Conservation (phyloP, 2,797 vertebrate genomes). For the Sparidentex hasta region DNA sequence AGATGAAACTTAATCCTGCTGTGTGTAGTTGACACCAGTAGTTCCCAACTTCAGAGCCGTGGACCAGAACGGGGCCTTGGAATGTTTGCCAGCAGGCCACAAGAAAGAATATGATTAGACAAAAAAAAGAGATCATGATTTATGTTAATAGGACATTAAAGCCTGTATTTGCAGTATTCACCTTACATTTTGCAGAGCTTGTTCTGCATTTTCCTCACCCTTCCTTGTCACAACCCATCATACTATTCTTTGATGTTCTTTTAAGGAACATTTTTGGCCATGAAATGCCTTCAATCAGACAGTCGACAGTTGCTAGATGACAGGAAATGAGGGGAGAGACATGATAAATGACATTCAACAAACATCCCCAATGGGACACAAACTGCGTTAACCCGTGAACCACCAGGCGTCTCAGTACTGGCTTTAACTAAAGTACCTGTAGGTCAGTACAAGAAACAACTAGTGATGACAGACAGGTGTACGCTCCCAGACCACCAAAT, state of each 20-base stretch:
- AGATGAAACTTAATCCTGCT: background rate
- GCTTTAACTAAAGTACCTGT: background rate
- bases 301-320: background rate
- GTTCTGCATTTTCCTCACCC: constrained; percentile 10
- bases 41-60: background rate
- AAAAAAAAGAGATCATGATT: background rate
- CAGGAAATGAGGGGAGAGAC: constrained; percentile 6
- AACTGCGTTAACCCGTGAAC: background rate
- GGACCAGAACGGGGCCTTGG: background rate
- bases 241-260: background rate
- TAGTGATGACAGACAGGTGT: background rate
- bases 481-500: background rate
- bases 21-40: background rate
- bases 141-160: background rate
- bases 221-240: background rate
- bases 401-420: background rate
- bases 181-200: constrained; percentile 20
- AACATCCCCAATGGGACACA: background rate
- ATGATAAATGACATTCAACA: background rate
- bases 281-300: background rate
- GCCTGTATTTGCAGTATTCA: background rate
- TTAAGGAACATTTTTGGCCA: background rate
- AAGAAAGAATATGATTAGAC: background rate
- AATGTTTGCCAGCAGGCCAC: background rate
- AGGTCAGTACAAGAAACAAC: background rate